Percentiles rank a stretch among this genome's conserved stretches.
phyloP scores from a whole-genome alignment of 2,888 invertebrate species.

The Psylliodes chrysocephalus region DNA sequence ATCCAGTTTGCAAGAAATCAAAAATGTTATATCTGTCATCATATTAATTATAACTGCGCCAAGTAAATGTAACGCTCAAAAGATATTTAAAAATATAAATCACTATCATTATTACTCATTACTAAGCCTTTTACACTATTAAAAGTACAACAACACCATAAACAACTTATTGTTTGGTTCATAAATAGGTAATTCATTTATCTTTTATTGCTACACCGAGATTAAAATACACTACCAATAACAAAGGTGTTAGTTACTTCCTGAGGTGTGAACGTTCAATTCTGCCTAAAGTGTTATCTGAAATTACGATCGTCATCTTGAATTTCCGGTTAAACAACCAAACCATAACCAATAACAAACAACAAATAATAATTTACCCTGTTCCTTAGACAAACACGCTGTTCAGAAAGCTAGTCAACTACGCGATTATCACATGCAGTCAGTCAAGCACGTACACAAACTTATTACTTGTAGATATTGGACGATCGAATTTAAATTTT shows the following conservation, averaged over 20 bases:
- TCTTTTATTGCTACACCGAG: neutral
- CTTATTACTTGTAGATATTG: conserved; percentile 18
- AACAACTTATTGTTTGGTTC: neutral
- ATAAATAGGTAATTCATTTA: neutral
- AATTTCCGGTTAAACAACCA: conserved; percentile 26
- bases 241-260: conserved; percentile 1
- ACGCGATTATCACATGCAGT: conserved; percentile 7
- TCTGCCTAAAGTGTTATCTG: conserved; percentile 10
- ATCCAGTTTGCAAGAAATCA: too few species aligned
- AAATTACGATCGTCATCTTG: conserved; percentile 7
- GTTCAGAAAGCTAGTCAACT: neutral
- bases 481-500: conserved; percentile 20
- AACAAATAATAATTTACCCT: conserved; percentile 11
- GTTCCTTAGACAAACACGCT: neutral
- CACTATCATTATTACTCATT: too few species aligned
- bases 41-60: too few species aligned
- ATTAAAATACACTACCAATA: neutral
- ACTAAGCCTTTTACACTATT: too few species aligned
- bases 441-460: conserved; percentile 23
- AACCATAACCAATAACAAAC: conserved; percentile 19
- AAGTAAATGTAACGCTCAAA: too few species aligned
- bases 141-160: too few species aligned
- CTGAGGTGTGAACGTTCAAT: conserved; percentile 11
- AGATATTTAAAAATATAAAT: too few species aligned
- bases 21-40: too few species aligned